phyloP scores from a whole-genome alignment of 2,797 vertebrate genomes.

The Etheostoma nigrum region DNA sequence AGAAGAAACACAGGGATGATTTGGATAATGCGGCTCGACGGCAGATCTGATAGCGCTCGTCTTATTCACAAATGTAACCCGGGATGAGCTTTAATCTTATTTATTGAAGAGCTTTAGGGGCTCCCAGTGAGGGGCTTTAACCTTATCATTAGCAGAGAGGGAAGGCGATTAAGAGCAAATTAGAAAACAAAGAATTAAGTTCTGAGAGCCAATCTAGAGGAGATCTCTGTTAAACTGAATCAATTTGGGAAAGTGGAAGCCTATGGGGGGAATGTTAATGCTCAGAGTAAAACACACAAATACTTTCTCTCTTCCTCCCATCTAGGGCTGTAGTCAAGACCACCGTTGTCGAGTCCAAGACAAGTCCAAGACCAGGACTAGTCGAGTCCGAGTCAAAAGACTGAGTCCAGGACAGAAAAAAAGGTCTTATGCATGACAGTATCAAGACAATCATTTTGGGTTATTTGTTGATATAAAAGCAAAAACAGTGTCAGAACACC shows the following conservation, averaged over 20 bases:
- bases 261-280: slow-evolving; percentile 1
- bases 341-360: no score
- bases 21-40: slow-evolving; percentile 19
- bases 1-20: neutral
- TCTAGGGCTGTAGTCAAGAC: no score
- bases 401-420: no score
- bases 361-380: no score
- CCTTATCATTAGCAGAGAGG: slow-evolving; percentile 63
- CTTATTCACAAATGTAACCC: slow-evolving; percentile 63
- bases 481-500: no score
- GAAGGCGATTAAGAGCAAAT: slow-evolving; percentile 73
- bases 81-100: slow-evolving; percentile 76
- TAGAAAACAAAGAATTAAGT: slow-evolving; percentile 73
- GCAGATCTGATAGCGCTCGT: slow-evolving; percentile 61
- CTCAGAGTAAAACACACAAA: slow-evolving; percentile 10
- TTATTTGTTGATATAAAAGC: no score
- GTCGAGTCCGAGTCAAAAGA: no score
- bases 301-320: neutral
- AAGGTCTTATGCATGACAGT: no score
- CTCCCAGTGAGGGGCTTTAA: slow-evolving; percentile 64
- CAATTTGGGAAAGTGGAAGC: slow-evolving; percentile 49
- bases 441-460: no score
- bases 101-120: slow-evolving; percentile 77
- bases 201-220: slow-evolving; percentile 65
- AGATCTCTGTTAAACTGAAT: slow-evolving; percentile 68